A percentile compares a stretch with the other conserved stretches of the same genome.
phyloP scores from a whole-genome alignment of 2,113 vertebrate genomes.

The Epinephelus fuscoguttatus region DNA sequence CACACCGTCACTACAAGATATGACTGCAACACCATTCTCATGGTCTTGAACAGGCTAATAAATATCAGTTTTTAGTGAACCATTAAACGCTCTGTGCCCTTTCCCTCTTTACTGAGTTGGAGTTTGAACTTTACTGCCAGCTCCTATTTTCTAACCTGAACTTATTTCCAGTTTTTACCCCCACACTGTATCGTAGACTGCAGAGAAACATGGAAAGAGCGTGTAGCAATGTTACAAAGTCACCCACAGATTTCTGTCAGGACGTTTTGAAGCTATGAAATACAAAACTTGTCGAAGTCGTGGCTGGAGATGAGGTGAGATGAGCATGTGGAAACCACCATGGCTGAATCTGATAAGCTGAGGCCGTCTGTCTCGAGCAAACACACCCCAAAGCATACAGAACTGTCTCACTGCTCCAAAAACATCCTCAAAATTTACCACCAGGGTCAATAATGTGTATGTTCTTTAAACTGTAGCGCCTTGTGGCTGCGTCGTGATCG shows the following conservation, averaged over 20 bases:
- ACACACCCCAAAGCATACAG: neutral
- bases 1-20: neutral
- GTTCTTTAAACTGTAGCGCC: too few relatives aligned
- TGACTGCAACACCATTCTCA: neutral
- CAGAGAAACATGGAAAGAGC: neutral
- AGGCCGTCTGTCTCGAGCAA: neutral
- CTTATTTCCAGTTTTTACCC: neutral
- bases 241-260: neutral
- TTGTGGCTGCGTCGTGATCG: too few relatives aligned
- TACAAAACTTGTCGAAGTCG: neutral
- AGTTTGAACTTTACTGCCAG: slow-evolving; percentile 20
- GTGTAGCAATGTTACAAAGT: neutral
- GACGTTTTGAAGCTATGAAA: neutral
- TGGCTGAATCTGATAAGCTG: neutral
- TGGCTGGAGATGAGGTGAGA: neutral
- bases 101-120: slow-evolving; percentile 13
- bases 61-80: slow-evolving; percentile 9
- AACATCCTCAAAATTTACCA: neutral
- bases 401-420: neutral
- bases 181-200: neutral
- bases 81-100: slow-evolving; percentile 1
- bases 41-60: neutral
- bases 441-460: neutral
- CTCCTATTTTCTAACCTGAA: neutral
- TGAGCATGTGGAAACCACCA: neutral